Base-by-base conservation (phyloP, 2,797 vertebrate genomes). In the Mormyrops attenuatus region DNA sequence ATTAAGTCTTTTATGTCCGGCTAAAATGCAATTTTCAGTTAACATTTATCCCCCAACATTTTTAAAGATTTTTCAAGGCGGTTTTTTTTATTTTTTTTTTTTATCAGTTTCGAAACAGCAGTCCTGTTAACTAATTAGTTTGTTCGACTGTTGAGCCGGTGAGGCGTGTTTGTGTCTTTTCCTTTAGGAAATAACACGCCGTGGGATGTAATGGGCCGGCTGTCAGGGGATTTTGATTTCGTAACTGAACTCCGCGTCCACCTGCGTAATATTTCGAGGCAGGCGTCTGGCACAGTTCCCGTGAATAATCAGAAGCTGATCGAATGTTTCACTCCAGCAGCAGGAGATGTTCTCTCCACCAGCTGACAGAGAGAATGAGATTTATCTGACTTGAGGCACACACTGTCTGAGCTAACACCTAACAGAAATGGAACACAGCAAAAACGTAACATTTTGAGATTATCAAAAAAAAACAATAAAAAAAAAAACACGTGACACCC, bases 341-440 rank as follows among this genome's bases (percentile, higher is more conserved):
- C n/a, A 60, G 84, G 17, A 73, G 55, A 53, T 3, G 26, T 26
- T 11, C 8, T 49, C 34, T 1, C 22, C 41, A 87, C 26, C 77
- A 88, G 6, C 82, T 44, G 20, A 55, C 55, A 15, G 82, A 50
- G 82, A 57, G 50, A 80, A 89, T 86, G 82, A 85, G 88, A 88
- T 44, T 50, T 85, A 89, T 63, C 53, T 34, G 66, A 60, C 66
- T 84, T 44, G 6, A 50, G 77, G 26, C 53, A 20, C 49, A 85
- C 30, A 1, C 30, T 17, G 30, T 84, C 87, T 73, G 3, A 30
- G 50, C 53, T 50, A 11, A 86, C 20, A 22, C 87, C 41, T 88
- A 41, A 86, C 44, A 15, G 5, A 77, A 87, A 89, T 53, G 89
- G 60, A 52, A 30, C 73, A 22, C n/a, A 26, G 80, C 5, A 22